Conservation (phyloP, 2,797 vertebrate genomes). For the Betta splendens region DNA sequence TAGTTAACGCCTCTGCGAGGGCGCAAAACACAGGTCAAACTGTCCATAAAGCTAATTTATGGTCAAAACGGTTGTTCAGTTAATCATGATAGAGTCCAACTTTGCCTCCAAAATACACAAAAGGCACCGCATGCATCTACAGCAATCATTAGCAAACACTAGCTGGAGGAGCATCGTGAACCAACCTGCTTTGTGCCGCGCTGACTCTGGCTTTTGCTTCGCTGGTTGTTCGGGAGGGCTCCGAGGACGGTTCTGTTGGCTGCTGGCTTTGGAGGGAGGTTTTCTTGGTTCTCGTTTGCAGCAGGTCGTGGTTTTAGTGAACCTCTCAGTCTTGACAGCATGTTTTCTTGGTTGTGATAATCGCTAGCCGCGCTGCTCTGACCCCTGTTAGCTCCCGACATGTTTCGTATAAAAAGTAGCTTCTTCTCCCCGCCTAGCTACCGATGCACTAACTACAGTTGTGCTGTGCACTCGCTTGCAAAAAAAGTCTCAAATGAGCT, state of each 20-base stretch:
- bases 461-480: accelerated
- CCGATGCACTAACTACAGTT: background rate
- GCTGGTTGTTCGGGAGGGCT: slow-evolving; percentile 81
- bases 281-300: slow-evolving; percentile 86
- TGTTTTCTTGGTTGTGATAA: slow-evolving; percentile 77
- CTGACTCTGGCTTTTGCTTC: slow-evolving; percentile 67
- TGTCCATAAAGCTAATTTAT: accelerated
- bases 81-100: accelerated
- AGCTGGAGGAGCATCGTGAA: slow-evolving; percentile 9
- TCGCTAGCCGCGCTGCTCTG: slow-evolving; percentile 64
- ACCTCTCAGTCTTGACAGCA: slow-evolving; percentile 64
- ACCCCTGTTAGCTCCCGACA: slow-evolving; percentile 71
- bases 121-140: no score
- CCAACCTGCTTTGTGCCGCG: slow-evolving; percentile 80
- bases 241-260: slow-evolving; percentile 81
- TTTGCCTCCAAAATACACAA: slow-evolving; percentile 40
- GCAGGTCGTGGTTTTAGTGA: slow-evolving; percentile 53
- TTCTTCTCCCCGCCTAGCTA: background rate
- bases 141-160: background rate
- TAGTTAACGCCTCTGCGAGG: accelerated
- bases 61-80: accelerated
- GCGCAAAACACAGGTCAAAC: background rate
- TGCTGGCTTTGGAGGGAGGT: slow-evolving; percentile 77
- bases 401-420: slow-evolving; percentile 29
- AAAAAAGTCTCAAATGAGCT: background rate